These are phyloP conservation scores for Adelognathus sp. DNA, from an alignment of 2,888 invertebrate genomes.

Conservation along the genomic window DNA sequence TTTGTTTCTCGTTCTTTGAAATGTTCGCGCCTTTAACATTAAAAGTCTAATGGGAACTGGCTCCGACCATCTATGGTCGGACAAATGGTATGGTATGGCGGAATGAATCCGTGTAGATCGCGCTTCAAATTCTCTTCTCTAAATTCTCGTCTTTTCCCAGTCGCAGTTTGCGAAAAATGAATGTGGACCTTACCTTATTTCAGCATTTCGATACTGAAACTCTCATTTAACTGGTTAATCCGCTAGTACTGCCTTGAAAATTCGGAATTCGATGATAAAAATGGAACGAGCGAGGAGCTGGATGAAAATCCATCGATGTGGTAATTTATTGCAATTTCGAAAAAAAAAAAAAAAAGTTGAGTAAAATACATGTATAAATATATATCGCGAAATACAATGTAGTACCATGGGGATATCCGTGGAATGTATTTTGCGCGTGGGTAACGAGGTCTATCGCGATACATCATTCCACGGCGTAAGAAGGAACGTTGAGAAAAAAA, in stretches of 20 bases:
- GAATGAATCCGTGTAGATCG: too few species aligned
- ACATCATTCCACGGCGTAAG: constrained; percentile 16
- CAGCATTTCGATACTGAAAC: too few species aligned
- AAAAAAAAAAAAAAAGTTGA: background rate
- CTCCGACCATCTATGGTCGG: too few species aligned
- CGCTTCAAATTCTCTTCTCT: too few species aligned
- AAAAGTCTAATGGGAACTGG: too few species aligned
- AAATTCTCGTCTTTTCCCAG: too few species aligned
- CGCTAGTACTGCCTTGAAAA: too few species aligned
- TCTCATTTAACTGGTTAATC: background rate
- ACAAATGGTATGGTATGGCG: too few species aligned
- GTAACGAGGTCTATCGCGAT: background rate
- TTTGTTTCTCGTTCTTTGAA: too few species aligned
- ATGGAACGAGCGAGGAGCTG: background rate
- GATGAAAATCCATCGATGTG: background rate
- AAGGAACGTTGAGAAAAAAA: constrained; percentile 44
- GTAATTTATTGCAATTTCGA: constrained; percentile 5
- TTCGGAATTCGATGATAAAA: background rate
- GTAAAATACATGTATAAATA: background rate
- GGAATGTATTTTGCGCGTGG: constrained; percentile 30
- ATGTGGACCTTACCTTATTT: too few species aligned
- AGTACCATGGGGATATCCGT: constrained; percentile 8
- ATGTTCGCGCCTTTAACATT: too few species aligned
- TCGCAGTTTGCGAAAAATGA: too few species aligned
- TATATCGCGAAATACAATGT: background rate